Base-by-base conservation (phyloP, 2,888 invertebrate genomes). In the Endotricha flammealis region DNA sequence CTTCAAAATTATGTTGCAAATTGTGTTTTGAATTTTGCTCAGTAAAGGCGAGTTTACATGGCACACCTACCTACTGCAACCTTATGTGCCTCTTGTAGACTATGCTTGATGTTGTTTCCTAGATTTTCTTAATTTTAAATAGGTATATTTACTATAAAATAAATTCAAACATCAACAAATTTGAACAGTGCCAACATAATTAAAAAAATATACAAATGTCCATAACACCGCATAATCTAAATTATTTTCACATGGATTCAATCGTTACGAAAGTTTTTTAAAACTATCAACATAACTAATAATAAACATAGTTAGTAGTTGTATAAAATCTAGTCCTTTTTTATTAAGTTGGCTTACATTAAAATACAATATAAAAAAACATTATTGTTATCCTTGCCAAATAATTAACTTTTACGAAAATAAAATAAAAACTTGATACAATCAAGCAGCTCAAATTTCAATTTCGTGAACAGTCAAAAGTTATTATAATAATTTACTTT, bases 61-160 rank as follows among this genome's bases (percentile, higher is more conserved):
- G 16, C 16, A 4, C 16, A 16, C 16, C 16, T 16, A 16, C 6
- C 16, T 6, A 3, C 16, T 16, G 4, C n/a, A n/a, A n/a, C n/a
- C n/a, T n/a, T 20, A 4, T 20, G 20, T 20, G 4, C n/a, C n/a
- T n/a, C n/a, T 2, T 4, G 20, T 55, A 75, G 75, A 74, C 76
- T 76, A 44, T 42, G 20, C 20, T 20, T 20, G 7, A 46, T 48
- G 53, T 54, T 45, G 69, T 75, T 73, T 74, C 77, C 77, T 76
- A 74, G 67, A 61, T 54, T 43, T 44, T 41, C 42, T 41, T 44
- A 53, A 39, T 49, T 44, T 52, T 41, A 41, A 44, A 50, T 44
- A 41, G 39, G 39, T 46, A 39, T 31, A 32, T 32, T 40, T 35
- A 36, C 30, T 36, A 35, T 35, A 36, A 32, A 40, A 31, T 29